Evolutionary conservation across 2,888 invertebrate species (phyloP).

Genomic region (Leptura quadrifasciata): DNA sequence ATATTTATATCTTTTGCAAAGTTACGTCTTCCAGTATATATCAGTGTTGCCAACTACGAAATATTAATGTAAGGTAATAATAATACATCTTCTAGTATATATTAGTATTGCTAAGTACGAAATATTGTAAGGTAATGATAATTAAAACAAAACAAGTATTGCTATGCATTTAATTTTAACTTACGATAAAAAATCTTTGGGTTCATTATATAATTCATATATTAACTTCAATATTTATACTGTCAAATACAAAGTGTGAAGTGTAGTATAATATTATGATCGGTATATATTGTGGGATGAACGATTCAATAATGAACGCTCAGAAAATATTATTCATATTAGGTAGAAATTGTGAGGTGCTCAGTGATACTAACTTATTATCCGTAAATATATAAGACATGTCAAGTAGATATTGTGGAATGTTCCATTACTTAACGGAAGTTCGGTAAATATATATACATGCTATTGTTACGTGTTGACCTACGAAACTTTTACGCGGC

Average conservation of each 20-base stretch:
- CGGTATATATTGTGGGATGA: not conserved
- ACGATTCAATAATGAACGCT: slow-evolving; percentile 6
- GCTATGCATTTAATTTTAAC: slow-evolving; percentile 5
- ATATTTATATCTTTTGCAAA: not conserved
- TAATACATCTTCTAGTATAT: not conserved
- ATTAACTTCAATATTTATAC: not conserved
- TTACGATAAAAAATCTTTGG: slow-evolving; percentile 5
- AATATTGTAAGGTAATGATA: not conserved
- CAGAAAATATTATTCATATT: slow-evolving; percentile 2
- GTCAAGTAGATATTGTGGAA: not conserved
- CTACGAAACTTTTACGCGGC: slow-evolving; percentile 13
- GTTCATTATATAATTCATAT: slow-evolving; percentile 8
- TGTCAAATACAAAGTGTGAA: not conserved
- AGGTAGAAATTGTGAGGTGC: slow-evolving; percentile 11
- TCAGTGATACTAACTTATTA: not conserved
- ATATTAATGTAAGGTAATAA: too few species aligned
- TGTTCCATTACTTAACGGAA: not conserved
- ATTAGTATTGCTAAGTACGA: not conserved
- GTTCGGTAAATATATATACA: not conserved
- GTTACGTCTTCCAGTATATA: too few species aligned
- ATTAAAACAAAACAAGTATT: slow-evolving; percentile 11
- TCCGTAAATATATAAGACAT: slow-evolving; percentile 3
- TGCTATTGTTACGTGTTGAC: not conserved
- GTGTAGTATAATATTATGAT: slow-evolving; percentile 8
- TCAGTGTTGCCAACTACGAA: too few species aligned